Conservation (phyloP, 2,888 invertebrate species). For the Heliothis peltigera region DNA sequence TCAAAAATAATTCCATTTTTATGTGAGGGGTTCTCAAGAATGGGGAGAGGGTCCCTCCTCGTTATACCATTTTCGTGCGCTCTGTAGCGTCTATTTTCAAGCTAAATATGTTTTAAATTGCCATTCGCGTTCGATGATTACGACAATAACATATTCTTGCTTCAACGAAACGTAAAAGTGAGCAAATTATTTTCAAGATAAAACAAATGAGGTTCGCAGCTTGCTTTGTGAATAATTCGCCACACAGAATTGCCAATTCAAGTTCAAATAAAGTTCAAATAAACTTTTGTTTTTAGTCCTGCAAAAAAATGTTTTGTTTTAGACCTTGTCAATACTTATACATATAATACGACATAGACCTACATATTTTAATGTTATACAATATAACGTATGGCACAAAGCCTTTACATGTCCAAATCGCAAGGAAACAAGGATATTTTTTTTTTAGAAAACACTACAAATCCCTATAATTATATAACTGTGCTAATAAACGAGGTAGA, state of each 20-base stretch:
- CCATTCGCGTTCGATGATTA: slow-evolving; percentile 75
- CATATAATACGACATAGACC: too few species aligned
- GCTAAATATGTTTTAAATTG: slow-evolving; percentile 83
- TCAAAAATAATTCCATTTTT: slow-evolving; percentile 81
- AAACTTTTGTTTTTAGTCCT: slow-evolving; percentile 34
- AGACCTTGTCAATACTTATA: slow-evolving; percentile 7
- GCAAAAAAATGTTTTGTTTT: slow-evolving; percentile 8
- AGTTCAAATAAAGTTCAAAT: slow-evolving; percentile 18
- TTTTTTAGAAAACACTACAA: slow-evolving; percentile 70
- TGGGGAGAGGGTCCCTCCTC: slow-evolving; percentile 75
- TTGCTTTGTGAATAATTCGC: slow-evolving; percentile 46
- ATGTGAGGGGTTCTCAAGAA: slow-evolving; percentile 73
- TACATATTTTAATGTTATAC: slow-evolving; percentile 5
- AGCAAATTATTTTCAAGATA: slow-evolving; percentile 54
- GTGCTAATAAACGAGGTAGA: slow-evolving; percentile 78
- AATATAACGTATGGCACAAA: slow-evolving; percentile 14
- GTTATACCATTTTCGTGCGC: slow-evolving; percentile 79
- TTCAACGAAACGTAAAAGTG: slow-evolving; percentile 53
- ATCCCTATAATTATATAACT: slow-evolving; percentile 73
- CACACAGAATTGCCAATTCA: slow-evolving; percentile 24
- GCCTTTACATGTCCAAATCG: too few species aligned
- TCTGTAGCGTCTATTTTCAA: slow-evolving; percentile 75
- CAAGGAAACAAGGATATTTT: slow-evolving; percentile 60
- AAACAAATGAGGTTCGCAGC: slow-evolving; percentile 47
- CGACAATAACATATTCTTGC: slow-evolving; percentile 68